A percentile compares a stretch with the other conserved stretches of the same genome.
These are phyloP conservation scores for Omphaloscelis lunosa DNA, from an alignment of 2,888 invertebrate species.

Conservation along the genomic window DNA sequence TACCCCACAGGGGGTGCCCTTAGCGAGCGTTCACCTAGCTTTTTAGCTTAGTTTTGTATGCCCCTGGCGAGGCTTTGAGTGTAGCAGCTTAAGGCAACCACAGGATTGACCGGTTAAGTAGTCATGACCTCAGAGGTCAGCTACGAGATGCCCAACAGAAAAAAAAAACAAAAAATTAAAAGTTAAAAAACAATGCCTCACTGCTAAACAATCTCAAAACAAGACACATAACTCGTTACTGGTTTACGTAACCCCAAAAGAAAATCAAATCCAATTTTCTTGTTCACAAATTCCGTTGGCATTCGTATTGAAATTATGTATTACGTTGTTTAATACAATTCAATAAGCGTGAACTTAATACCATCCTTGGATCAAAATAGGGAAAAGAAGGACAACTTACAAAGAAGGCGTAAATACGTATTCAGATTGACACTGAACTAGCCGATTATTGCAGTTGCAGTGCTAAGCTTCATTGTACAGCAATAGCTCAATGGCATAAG, in stretches of 20 bases:
- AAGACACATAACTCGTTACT: conserved; percentile 29
- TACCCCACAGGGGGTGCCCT: too few relatives aligned
- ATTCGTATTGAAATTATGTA: conserved; percentile 61
- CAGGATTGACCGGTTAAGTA: too few relatives aligned
- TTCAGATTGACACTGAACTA: background rate
- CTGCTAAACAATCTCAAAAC: background rate
- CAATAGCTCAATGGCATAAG: background rate
- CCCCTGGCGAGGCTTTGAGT: too few relatives aligned
- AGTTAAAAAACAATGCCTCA: background rate
- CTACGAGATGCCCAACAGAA: too few relatives aligned
- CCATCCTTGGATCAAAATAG: conserved; percentile 2
- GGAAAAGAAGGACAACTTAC: conserved; percentile 17
- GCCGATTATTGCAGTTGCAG: background rate
- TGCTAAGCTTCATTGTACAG: background rate
- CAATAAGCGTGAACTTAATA: conserved; percentile 57
- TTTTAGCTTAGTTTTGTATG: too few relatives aligned
- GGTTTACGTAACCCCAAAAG: conserved; percentile 43
- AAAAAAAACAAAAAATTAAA: too few relatives aligned
- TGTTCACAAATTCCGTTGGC: conserved; percentile 53
- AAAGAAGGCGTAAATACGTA: background rate
- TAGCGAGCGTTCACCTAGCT: too few relatives aligned
- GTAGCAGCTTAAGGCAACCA: too few relatives aligned
- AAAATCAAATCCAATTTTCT: conserved; percentile 60
- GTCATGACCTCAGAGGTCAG: too few relatives aligned
- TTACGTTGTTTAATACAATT: conserved; percentile 62